phyloP scores from a whole-genome alignment of 2,797 vertebrate species.

The Myoxocephalus aenaeus region DNA sequence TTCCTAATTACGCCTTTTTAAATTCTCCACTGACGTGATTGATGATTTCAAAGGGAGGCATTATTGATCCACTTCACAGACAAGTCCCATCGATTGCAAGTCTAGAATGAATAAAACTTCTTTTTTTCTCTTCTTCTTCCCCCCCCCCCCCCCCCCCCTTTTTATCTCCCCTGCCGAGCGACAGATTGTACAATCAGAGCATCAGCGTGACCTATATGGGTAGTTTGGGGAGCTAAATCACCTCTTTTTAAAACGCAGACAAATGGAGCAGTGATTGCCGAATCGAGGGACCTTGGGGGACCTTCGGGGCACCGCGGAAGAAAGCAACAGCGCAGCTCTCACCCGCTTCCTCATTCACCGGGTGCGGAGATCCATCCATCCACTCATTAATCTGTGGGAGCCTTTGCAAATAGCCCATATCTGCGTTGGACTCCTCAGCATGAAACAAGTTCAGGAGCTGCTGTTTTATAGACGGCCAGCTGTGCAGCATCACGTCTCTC shows the following conservation, averaged over 20 bases:
- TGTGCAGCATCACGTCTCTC: conserved; percentile 80
- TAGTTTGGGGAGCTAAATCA: conserved; percentile 81
- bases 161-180: conserved; percentile 76
- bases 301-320: conserved; percentile 45
- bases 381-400: conserved; percentile 71
- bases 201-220: conserved; percentile 83
- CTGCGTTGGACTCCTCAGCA: conserved; percentile 58
- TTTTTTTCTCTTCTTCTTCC: conserved; percentile 12
- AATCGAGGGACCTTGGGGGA: conserved; percentile 59
- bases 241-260: conserved; percentile 71
- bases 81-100: conserved; percentile 89
- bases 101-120: conserved; percentile 82
- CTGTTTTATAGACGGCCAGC: conserved; percentile 75
- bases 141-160: not conserved
- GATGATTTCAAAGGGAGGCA: conserved; percentile 87
- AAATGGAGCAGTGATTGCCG: conserved; percentile 75
- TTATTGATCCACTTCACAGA: conserved; percentile 89
- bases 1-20: conserved; percentile 88
- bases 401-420: conserved; percentile 56
- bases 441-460: conserved; percentile 62
- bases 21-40: conserved; percentile 84
- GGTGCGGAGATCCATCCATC: conserved; percentile 60
- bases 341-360: conserved; percentile 59
- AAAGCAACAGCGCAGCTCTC: conserved; percentile 48
- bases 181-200: conserved; percentile 83